phyloP scores from a whole-genome alignment of 2,888 invertebrate genomes.

The Mellilla xanthometata region DNA sequence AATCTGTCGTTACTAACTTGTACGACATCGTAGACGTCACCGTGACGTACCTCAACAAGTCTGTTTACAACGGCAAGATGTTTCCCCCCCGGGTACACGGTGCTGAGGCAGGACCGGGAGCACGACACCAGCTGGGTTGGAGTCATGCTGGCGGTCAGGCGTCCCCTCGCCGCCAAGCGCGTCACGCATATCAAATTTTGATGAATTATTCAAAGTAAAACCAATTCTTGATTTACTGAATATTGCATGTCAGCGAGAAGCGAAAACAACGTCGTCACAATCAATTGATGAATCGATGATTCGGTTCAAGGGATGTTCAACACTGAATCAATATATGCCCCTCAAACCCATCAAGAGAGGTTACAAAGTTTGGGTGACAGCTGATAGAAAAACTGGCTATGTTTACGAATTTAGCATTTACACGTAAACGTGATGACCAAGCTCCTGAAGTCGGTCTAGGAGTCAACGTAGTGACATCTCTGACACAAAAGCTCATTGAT shows the following conservation, averaged over 20 bases:
- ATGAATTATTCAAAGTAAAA: too few relatives aligned
- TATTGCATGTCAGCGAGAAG: conserved; percentile 6
- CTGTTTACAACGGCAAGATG: too few relatives aligned
- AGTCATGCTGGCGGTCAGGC: too few relatives aligned
- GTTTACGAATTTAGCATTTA: conserved; percentile 18
- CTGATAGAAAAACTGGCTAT: conserved; percentile 21
- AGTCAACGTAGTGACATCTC: conserved; percentile 7
- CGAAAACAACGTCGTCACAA: conserved; percentile 10
- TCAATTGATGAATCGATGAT: conserved; percentile 12
- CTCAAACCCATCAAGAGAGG: conserved; percentile 15
- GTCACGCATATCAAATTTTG: too few relatives aligned
- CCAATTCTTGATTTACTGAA: too few relatives aligned
- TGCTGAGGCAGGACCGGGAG: too few relatives aligned
- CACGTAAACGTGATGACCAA: conserved; percentile 9
- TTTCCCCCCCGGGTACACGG: too few relatives aligned
- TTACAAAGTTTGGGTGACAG: conserved; percentile 18
- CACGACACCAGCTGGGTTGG: too few relatives aligned
- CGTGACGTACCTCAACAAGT: too few relatives aligned
- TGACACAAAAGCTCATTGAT: conserved; percentile 6
- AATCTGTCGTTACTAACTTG: too few relatives aligned
- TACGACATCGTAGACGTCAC: too few relatives aligned
- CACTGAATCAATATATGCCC: conserved; percentile 15
- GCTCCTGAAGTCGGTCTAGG: conserved; percentile 18
- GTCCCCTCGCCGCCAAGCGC: too few relatives aligned
- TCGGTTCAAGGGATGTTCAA: conserved; percentile 7